Base-by-base conservation (phyloP, 2,888 invertebrate species). In the Elmis aenea region DNA sequence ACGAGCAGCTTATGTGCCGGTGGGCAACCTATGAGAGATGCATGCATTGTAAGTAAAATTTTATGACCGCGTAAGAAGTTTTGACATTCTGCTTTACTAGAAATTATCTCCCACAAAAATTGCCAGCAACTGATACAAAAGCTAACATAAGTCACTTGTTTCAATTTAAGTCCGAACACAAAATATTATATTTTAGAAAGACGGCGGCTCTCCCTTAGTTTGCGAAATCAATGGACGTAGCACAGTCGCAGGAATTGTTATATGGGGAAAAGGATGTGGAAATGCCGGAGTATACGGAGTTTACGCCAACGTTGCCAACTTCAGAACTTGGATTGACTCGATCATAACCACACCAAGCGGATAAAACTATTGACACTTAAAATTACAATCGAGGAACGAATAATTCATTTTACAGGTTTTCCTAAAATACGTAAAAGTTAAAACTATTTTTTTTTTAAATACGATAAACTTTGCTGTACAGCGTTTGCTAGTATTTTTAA, bases 261-360 rank as follows among this genome's bases (percentile, higher is more conserved):
- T 81, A 13, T 85, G 84, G 84, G 84, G 85, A 0, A 77, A 85
- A 20, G 81, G 80, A 26, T 85, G 85, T 48, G 89, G 83, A 0
- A 71, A 68, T 45, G 64, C 76, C 1, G 79, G 79, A 38, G 76
- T 87, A 3, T 83, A 86, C 1, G 89, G 81, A 0, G 86, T 84
- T 11, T 89, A 89, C 57, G 82, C 84, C 13, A 85, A 85, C 55
- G 73, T 89, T 2, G 77, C 77, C 3, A 77, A 73, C 13, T 78
- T 79, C 46, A 57, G 79, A 26, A 66, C 77, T 2, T 88, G 84
- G 84, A 81, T 85, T 62, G 75, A 76, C 49, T 46, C 42, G 22
- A 46, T 45, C 2, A 33, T 45, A 9, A 30, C 38, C 1, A 38
- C 13, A 5, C 13, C 13, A 26, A 15, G 3, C 8, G 31, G 37